Evolutionary conservation across 2,797 vertebrate species (phyloP).

Genomic region (Natrix natrix): DNA sequence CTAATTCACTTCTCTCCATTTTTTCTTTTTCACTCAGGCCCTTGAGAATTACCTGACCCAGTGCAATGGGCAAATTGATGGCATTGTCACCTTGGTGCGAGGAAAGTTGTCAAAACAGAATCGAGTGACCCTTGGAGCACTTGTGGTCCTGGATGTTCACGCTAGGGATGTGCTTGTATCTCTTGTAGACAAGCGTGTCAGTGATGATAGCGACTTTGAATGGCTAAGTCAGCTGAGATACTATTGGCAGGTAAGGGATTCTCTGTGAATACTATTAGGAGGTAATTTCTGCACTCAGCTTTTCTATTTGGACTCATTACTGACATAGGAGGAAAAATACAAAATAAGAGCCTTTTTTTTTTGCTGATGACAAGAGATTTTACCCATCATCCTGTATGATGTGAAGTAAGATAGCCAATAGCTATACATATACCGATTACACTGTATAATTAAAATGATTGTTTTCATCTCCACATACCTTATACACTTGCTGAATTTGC

Average conservation of each 20-base stretch:
- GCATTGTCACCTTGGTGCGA: constrained; percentile 83
- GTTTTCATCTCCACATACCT: constrained; percentile 31
- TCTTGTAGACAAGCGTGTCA: constrained; percentile 81
- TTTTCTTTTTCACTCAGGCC: constrained; percentile 66
- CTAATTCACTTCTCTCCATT: neutral
- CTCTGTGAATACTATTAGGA: constrained; percentile 46
- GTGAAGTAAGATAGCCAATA: constrained; percentile 40
- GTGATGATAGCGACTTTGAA: constrained; percentile 85
- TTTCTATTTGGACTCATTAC: constrained; percentile 50
- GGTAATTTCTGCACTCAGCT: constrained; percentile 43
- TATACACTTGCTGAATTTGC: constrained; percentile 47
- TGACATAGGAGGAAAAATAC: constrained; percentile 31
- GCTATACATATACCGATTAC: neutral
- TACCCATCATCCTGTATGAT: constrained; percentile 41
- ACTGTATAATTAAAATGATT: constrained; percentile 43
- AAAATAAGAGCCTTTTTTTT: constrained; percentile 26
- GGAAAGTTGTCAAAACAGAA: constrained; percentile 89
- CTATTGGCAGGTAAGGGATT: constrained; percentile 82
- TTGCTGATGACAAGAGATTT: constrained; percentile 52
- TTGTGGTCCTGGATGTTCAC: constrained; percentile 86
- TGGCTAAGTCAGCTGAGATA: constrained; percentile 90
- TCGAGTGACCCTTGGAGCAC: constrained; percentile 81
- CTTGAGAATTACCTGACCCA: constrained; percentile 78
- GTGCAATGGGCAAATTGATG: constrained; percentile 87
- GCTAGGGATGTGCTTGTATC: constrained; percentile 81